Conservation (phyloP, 2,888 invertebrate species). For the Ametastegia equiseti region DNA sequence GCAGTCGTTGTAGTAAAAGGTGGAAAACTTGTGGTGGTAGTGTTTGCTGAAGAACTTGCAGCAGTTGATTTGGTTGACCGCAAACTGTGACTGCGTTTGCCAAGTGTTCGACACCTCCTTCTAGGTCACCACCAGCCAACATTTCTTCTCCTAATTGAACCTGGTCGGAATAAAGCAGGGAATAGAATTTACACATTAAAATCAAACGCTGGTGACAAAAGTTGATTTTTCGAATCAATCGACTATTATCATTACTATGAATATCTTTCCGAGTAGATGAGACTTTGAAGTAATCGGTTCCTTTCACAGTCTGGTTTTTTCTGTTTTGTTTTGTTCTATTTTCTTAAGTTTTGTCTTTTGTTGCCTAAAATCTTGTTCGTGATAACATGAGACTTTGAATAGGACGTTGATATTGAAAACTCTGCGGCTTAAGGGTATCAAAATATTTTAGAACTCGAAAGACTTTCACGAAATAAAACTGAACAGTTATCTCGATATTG, state of each 20-base stretch:
- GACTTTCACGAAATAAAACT: not conserved
- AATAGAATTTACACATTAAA: not conserved
- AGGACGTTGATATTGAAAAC: not conserved
- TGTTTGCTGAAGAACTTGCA: slow-evolving; percentile 95
- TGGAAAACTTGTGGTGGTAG: slow-evolving; percentile 97
- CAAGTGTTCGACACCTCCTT: slow-evolving; percentile 96
- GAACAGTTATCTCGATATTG: not conserved
- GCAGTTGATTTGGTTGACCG: slow-evolving; percentile 93
- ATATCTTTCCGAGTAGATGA: not conserved
- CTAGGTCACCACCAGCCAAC: slow-evolving; percentile 90
- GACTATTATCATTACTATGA: not conserved
- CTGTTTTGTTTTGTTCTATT: not conserved
- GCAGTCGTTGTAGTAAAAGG: slow-evolving; percentile 89
- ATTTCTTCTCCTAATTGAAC: slow-evolving; percentile 97
- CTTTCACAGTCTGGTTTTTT: not conserved
- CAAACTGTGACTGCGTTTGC: slow-evolving; percentile 98
- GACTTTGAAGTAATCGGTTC: not conserved
- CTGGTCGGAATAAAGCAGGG: too few species aligned
- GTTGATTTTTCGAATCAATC: not conserved
- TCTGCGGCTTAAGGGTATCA: not conserved
- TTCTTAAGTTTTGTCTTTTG: not conserved
- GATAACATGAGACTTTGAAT: not conserved
- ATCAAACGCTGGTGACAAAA: not conserved
- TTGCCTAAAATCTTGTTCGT: not conserved
- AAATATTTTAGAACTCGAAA: not conserved